These are phyloP conservation scores for Mus spicilegus DNA, from an alignment of 2,113 vertebrate genomes.

Conservation along the genomic window DNA sequence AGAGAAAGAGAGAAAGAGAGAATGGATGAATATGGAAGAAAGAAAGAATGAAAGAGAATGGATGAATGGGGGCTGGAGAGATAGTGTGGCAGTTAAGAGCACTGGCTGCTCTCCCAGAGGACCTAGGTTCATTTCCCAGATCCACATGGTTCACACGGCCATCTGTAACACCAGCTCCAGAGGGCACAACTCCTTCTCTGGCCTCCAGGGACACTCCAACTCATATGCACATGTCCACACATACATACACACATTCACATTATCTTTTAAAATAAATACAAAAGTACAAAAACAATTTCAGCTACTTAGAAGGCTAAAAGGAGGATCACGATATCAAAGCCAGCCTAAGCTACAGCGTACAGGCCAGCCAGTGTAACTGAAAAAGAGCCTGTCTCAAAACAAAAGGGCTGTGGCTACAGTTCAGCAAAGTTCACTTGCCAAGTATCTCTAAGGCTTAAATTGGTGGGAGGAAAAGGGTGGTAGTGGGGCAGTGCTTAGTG, in stretches of 20 bases:
- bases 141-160: background rate
- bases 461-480: no score
- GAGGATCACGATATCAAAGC: background rate
- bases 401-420: background rate
- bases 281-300: background rate
- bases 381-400: background rate
- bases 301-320: background rate
- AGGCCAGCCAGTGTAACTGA: background rate
- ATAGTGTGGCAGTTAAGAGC: background rate
- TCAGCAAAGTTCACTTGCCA: background rate
- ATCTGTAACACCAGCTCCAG: background rate
- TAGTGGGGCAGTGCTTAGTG: background rate
- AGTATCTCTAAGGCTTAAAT: background rate
- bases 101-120: background rate
- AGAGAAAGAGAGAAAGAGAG: background rate
- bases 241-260: background rate
- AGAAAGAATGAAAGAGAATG: background rate
- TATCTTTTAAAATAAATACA: background rate
- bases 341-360: background rate
- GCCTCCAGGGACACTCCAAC: background rate
- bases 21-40: no score
- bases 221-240: background rate
- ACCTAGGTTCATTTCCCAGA: background rate
- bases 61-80: background rate
- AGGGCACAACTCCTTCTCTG: background rate